These are phyloP conservation scores for Melipona beecheii DNA, from an alignment of 2,888 invertebrate species.

Conservation along the genomic window DNA sequence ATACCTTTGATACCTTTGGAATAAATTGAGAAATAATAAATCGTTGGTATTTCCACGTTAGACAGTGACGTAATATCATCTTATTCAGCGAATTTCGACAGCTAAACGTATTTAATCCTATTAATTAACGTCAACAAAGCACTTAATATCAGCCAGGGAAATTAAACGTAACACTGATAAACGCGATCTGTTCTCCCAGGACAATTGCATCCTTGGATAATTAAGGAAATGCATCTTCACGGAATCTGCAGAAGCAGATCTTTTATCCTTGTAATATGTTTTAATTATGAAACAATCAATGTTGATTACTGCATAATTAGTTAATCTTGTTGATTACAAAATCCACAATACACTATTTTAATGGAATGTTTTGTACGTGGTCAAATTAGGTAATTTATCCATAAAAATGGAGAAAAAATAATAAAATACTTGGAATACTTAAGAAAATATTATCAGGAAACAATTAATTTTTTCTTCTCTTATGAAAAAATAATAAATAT, in stretches of 20 bases:
- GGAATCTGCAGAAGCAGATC: background rate
- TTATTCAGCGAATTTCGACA: background rate
- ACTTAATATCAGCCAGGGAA: background rate
- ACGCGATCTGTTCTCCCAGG: background rate
- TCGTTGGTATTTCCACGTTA: background rate
- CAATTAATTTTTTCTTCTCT: background rate
- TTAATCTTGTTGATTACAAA: background rate
- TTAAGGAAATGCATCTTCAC: background rate
- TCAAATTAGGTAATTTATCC: background rate
- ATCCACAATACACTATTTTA: background rate
- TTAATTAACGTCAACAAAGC: background rate
- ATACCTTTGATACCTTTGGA: no score
- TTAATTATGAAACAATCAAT: background rate
- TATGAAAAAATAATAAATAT: rapidly evolving
- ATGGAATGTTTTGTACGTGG: background rate
- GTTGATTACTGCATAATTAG: background rate
- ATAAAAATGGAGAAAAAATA: no score
- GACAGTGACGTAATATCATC: background rate
- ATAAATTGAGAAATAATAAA: background rate
- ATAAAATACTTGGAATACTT: background rate
- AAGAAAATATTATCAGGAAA: background rate
- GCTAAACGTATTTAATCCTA: background rate
- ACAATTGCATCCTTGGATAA: background rate
- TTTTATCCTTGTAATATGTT: background rate
- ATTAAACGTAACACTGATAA: background rate